These are phyloP conservation scores for Synanceia verrucosa DNA, from an alignment of 2,797 vertebrate genomes.

Conservation along the genomic window DNA sequence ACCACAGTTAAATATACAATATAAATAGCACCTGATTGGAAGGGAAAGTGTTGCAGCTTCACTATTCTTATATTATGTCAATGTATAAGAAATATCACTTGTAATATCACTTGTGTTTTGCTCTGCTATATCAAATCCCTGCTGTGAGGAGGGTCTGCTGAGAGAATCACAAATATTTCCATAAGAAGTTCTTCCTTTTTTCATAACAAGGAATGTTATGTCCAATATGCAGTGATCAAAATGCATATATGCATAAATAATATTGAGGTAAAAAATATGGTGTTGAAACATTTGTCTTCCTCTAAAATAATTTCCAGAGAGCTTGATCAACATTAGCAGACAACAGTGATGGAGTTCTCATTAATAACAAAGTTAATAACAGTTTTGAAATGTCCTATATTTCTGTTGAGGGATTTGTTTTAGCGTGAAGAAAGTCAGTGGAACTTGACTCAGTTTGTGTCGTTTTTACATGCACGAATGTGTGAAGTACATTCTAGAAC, in stretches of 20 bases:
- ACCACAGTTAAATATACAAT: neutral
- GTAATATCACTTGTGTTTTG: neutral
- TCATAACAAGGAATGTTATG: neutral
- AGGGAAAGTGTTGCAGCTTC: neutral
- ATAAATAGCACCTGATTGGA: neutral
- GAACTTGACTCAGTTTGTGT: neutral
- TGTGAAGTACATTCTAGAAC: neutral
- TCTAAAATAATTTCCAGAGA: neutral
- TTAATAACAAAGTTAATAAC: neutral
- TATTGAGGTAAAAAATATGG: neutral
- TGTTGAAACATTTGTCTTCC: neutral
- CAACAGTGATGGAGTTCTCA: neutral
- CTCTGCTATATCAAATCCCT: neutral
- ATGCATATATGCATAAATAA: neutral
- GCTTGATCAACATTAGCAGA: neutral
- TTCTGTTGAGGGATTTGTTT: neutral
- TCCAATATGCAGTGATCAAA: neutral
- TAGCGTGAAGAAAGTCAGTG: neutral
- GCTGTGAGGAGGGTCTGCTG: neutral
- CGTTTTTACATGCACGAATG: neutral
- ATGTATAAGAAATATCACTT: too few relatives aligned
- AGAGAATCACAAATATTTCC: too few relatives aligned
- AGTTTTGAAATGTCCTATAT: neutral
- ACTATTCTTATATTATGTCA: neutral
- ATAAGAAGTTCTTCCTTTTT: neutral